Conservation (phyloP, 2,888 invertebrate genomes). For the Oscheius onirici region DNA sequence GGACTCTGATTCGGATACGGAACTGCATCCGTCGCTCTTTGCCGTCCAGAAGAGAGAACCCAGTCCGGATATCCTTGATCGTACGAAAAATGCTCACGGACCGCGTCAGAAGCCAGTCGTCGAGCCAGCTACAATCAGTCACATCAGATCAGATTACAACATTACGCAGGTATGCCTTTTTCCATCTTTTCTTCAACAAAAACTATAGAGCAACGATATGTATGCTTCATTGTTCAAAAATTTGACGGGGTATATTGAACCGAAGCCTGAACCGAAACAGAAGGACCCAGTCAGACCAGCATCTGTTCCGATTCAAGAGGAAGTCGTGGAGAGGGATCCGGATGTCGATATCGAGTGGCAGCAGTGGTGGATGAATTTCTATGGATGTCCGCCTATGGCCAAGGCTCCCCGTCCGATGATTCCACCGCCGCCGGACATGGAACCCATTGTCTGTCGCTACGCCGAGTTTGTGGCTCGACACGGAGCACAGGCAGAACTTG, state of each 20-base stretch:
- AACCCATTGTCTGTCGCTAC: conserved; percentile 92
- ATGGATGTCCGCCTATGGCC: conserved; percentile 39
- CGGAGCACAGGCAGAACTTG: conserved; percentile 87
- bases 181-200: no score
- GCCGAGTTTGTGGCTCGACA: conserved; percentile 94
- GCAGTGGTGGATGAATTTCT: conserved; percentile 47
- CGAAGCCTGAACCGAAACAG: conserved; percentile 16
- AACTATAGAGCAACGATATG: conserved; percentile 59
- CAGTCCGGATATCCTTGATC: conserved; percentile 38
- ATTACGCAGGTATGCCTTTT: conserved; percentile 35
- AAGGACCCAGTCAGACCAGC: not conserved
- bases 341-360: conserved; percentile 36
- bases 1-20: conserved; percentile 55
- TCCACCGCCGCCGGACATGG: conserved; percentile 83
- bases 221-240: conserved; percentile 65
- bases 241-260: conserved; percentile 21
- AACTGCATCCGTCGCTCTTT: conserved; percentile 56
- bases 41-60: conserved; percentile 39
- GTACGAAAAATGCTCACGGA: conserved; percentile 21
- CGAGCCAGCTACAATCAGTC: not conserved
- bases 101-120: conserved; percentile 26
- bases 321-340: conserved; percentile 2
- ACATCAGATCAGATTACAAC: conserved; percentile 16
- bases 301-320: conserved; percentile 1
- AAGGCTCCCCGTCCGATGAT: conserved; percentile 50